Percentiles rank a stretch among this genome's conserved stretches.
Conservation (phyloP, 2,888 invertebrate genomes). For the Drosophila macrospina region DNA sequence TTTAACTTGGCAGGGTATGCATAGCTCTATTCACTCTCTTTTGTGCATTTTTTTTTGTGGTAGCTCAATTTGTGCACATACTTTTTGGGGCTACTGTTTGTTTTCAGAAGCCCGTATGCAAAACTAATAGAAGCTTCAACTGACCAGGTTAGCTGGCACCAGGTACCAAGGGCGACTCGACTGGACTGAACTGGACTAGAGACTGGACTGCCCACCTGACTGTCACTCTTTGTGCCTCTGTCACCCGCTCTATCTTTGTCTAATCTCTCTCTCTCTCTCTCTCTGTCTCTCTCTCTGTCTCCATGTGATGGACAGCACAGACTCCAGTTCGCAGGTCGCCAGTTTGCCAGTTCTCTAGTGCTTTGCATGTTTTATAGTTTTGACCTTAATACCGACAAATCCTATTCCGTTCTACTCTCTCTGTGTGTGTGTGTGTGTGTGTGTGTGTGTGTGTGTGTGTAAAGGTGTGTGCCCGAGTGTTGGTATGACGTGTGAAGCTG, state of each 20-base stretch:
- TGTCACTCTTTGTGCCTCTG: neutral
- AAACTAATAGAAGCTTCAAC: slow-evolving; percentile 59
- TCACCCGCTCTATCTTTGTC: neutral
- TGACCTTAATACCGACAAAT: slow-evolving; percentile 73
- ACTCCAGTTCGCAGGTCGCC: slow-evolving; percentile 27
- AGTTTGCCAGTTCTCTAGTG: slow-evolving; percentile 40
- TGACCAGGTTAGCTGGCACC: slow-evolving; percentile 50
- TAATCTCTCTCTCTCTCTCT: neutral
- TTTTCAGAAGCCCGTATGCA: slow-evolving; percentile 43
- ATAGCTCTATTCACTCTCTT: neutral
- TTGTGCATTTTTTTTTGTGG: neutral
- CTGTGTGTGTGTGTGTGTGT: slow-evolving; percentile 9
- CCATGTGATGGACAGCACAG: slow-evolving; percentile 55
- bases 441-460: neutral
- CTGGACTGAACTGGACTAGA: no score
- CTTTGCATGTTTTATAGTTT: slow-evolving; percentile 76
- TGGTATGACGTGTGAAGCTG: slow-evolving; percentile 67
- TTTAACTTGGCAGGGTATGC: neutral
- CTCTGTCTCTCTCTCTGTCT: slow-evolving; percentile 13
- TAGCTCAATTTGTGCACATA: slow-evolving; percentile 30
- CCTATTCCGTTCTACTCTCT: no score
- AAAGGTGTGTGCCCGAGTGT: neutral
- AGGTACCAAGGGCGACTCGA: slow-evolving; percentile 18
- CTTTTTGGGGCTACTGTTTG: slow-evolving; percentile 41
- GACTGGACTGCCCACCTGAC: slow-evolving; percentile 14